Percentiles rank a stretch among this genome's conserved stretches.
Conservation (phyloP, 2,797 vertebrate genomes). For the Malacoraja senta region DNA sequence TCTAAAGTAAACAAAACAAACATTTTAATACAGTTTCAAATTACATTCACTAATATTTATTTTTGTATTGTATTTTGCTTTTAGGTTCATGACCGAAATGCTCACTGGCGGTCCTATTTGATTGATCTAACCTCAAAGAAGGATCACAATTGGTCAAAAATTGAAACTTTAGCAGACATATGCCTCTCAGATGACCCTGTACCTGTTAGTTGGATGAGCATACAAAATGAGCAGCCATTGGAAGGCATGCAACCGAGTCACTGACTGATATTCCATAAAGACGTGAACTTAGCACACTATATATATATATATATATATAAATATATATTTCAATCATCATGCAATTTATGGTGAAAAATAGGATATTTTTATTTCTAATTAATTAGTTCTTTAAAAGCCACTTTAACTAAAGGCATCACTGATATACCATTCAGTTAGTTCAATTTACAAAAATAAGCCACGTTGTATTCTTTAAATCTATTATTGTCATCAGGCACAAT, state of each 20-base stretch:
- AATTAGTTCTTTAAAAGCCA: neutral
- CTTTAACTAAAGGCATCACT: neutral
- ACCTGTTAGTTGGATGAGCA: conserved; percentile 4
- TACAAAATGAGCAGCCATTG: neutral
- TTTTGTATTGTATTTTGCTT: neutral
- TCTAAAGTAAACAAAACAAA: too few relatives aligned
- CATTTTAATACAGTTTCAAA: too few relatives aligned
- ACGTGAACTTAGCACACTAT: neutral
- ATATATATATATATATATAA: neutral
- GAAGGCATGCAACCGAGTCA: neutral
- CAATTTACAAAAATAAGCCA: neutral
- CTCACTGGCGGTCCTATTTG: conserved; percentile 55
- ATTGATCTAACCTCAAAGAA: conserved; percentile 55
- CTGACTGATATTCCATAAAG: conserved; percentile 11
- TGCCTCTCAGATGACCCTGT: neutral
- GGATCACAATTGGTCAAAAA: conserved; percentile 57
- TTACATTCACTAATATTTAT: neutral
- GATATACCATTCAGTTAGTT: neutral
- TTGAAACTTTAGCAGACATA: conserved; percentile 40
- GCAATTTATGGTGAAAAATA: neutral
- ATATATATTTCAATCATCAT: too few relatives aligned
- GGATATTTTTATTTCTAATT: neutral
- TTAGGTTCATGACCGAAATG: conserved; percentile 53
- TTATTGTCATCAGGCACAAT: neutral
- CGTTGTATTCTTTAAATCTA: neutral